Evolutionary conservation across 92 coral and sea anemone species (phyloP), one percentile per base, ranked within the genome.

Genomic region (Phenganax subtilis): DNA sequence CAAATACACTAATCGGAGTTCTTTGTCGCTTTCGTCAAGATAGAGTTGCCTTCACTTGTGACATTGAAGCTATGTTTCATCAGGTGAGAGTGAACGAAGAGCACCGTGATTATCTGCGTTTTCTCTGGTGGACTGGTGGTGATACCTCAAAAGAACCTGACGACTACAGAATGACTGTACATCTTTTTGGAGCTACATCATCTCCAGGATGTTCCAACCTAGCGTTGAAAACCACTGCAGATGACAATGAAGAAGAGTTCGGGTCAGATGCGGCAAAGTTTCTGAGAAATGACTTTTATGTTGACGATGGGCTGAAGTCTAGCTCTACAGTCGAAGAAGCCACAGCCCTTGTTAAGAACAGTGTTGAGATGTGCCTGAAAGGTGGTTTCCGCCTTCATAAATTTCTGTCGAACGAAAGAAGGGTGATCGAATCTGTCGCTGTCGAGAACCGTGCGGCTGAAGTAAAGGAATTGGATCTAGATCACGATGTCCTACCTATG

Each of bases 131-230:
- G 83, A 72, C n/a, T 63, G 9, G 29, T 3, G 81, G 81, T 54
- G 65, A 76, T 65, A 57, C 60, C 1, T 5, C 37, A 12, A 57
- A 76, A 57, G 81, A 76, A 14, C 81, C 81, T 51, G 60, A 27
- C 15, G 81, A 76, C 28, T 76, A 12, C 81, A 76, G 71, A 76
- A 76, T 76, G 71, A 65, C 25, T 11, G 71, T 65, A 28, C 71
- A 65, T 44, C 28, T 5, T 17, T 67, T 81, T 12, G 84, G 84
- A 7, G 85, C 73, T 1, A 56, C 14, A 51, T 82, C 74, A 27
- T 82, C 81, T 6, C 85, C 81, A 12, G 86, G 86, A n/a, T 83
- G 86, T 25, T 67, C 86, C 0, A 83, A 83, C 64, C 17, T 83
- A 16, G 81, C 75, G 3, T 58, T 83, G 5, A 83, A 83, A 56